Evolutionary conservation across 2,888 invertebrate species (phyloP).

Genomic region (Meghimatium bilineatum): DNA sequence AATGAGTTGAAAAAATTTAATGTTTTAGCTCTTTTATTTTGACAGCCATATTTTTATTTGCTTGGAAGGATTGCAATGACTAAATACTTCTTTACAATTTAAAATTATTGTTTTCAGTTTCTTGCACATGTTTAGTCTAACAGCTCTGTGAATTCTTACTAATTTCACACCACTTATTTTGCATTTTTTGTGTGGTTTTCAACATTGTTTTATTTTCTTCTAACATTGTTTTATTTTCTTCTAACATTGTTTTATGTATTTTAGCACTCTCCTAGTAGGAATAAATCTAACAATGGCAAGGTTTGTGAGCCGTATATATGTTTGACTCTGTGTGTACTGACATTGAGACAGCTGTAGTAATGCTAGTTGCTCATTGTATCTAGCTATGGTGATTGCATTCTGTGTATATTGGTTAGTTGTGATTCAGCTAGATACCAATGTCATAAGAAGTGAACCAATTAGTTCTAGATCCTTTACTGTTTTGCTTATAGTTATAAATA

Average conservation of each 20-base stretch:
- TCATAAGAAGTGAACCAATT: neutral
- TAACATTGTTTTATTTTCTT: neutral
- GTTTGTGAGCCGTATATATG: slow-evolving; percentile 32
- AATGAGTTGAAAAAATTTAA: too few relatives aligned
- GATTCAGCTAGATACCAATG: neutral
- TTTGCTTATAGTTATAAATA: neutral
- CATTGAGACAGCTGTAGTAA: neutral
- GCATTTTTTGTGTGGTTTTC: too few relatives aligned
- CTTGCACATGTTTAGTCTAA: neutral
- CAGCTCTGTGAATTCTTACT: neutral
- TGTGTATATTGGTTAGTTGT: neutral
- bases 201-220: neutral
- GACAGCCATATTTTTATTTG: neutral
- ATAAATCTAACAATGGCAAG: slow-evolving; percentile 38
- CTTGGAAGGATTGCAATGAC: neutral
- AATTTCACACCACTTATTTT: too few relatives aligned
- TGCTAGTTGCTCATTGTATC: neutral
- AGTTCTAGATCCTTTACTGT: neutral
- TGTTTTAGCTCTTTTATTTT: too few relatives aligned
- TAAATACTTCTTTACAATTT: too few relatives aligned
- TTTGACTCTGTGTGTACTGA: neutral
- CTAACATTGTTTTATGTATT: slow-evolving; percentile 21
- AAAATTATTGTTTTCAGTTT: neutral
- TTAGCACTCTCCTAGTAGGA: slow-evolving; percentile 21
- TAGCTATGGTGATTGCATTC: neutral